phyloP scores from a whole-genome alignment of 2,113 vertebrate species.

The Seriola quinqueradiata region DNA sequence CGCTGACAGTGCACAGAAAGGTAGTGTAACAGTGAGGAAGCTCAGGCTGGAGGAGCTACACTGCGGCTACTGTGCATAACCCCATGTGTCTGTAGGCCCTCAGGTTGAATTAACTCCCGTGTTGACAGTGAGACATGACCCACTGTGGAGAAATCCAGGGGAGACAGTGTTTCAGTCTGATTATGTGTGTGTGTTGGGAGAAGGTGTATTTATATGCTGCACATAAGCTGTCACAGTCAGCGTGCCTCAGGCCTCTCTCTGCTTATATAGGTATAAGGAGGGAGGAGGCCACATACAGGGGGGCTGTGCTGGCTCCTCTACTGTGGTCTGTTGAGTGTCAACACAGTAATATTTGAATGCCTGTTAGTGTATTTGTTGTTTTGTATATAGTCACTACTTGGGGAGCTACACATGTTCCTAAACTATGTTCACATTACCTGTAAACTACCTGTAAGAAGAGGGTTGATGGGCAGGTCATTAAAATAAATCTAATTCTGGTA shows the following conservation, averaged over 20 bases:
- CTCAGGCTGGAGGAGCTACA: conserved; percentile 13
- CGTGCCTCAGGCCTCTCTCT: conserved; percentile 6
- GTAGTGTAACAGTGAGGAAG: background rate
- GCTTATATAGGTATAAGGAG: background rate
- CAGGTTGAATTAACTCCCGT: conserved; percentile 44
- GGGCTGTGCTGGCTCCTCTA: background rate
- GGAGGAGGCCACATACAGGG: conserved; percentile 10
- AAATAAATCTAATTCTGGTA: background rate
- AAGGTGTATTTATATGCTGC: conserved; percentile 14
- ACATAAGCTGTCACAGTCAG: conserved; percentile 20
- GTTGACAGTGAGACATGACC: conserved; percentile 37
- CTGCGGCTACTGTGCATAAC: conserved; percentile 22
- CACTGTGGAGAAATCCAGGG: conserved; percentile 11
- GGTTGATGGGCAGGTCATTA: background rate
- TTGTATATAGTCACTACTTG: background rate
- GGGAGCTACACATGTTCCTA: no score
- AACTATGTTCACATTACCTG: no score
- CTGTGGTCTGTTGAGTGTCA: conserved; percentile 3
- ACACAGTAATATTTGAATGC: conserved; percentile 5
- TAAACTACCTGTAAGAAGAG: no score
- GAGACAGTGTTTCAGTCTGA: conserved; percentile 21
- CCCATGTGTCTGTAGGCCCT: conserved; percentile 1
- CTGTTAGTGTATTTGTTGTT: conserved; percentile 6
- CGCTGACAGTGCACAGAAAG: conserved; percentile 12
- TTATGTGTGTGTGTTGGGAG: conserved; percentile 21